Evolutionary conservation across 2,888 invertebrate species (phyloP).

Genomic region (Beris morrisii): DNA sequence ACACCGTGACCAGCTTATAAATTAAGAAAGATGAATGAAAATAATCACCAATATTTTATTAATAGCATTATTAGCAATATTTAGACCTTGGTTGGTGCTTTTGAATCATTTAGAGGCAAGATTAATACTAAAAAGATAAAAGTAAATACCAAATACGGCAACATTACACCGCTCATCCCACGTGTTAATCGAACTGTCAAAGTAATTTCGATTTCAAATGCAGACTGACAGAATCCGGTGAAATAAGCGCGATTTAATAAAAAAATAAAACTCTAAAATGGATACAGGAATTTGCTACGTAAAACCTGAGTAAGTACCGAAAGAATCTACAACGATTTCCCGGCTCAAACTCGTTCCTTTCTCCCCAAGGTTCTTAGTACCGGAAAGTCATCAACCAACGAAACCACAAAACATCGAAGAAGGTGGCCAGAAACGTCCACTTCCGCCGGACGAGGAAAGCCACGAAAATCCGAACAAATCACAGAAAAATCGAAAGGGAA

Average conservation of each 20-base stretch:
- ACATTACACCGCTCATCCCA: no score
- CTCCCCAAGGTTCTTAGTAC: background rate
- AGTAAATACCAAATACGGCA: no score
- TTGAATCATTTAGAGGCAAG: no score
- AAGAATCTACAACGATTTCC: no score
- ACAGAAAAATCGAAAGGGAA: slow-evolving; percentile 41
- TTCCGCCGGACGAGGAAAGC: slow-evolving; percentile 21
- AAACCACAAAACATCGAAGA: background rate
- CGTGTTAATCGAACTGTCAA: background rate
- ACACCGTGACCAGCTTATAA: no score
- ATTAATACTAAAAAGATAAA: no score
- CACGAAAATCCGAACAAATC: slow-evolving; percentile 36
- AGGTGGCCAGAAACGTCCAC: slow-evolving; percentile 18
- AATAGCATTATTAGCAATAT: no score
- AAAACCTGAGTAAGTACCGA: slow-evolving; percentile 43
- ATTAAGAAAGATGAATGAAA: no score
- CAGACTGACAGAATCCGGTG: background rate
- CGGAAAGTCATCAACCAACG: background rate
- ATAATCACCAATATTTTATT: no score
- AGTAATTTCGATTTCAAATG: background rate
- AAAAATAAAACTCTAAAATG: slow-evolving; percentile 36
- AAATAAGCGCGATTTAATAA: no score
- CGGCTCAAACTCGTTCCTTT: background rate
- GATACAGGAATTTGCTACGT: slow-evolving; percentile 54
- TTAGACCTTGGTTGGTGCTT: no score